phyloP scores from a whole-genome alignment of 2,888 invertebrate genomes.

The Noctua pronuba region DNA sequence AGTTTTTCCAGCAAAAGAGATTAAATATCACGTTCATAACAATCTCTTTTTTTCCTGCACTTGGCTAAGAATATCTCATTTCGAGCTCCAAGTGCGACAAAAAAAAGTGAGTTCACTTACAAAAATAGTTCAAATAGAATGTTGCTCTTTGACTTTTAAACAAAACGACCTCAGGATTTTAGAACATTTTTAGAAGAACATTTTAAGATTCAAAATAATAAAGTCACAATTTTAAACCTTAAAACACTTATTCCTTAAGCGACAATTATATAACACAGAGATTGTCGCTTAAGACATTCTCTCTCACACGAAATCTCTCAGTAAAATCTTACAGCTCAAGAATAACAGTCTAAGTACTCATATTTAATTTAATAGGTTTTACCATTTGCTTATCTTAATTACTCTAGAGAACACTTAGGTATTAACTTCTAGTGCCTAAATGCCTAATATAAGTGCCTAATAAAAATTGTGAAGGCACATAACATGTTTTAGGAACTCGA shows the following conservation, averaged over 20 bases:
- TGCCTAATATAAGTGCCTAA: not conserved
- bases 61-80: not conserved
- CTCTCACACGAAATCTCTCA: not conserved
- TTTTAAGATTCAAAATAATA: not conserved
- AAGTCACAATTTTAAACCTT: not conserved
- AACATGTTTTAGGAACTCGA: constrained; percentile 28
- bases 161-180: not conserved
- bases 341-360: constrained; percentile 17
- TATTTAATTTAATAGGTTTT: constrained; percentile 47
- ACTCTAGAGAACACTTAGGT: constrained; percentile 12
- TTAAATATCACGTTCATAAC: not conserved
- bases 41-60: not conserved
- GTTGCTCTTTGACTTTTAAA: not conserved
- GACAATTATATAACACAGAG: not conserved
- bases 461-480: constrained; percentile 31
- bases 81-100: not conserved
- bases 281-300: not conserved
- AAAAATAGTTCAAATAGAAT: not conserved
- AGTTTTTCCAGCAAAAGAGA: not conserved
- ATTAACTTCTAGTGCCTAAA: constrained; percentile 28
- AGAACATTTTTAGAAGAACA: not conserved
- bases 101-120: not conserved
- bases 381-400: constrained; percentile 41
- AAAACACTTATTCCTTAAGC: not conserved
- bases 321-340: constrained; percentile 28